These are phyloP conservation scores for Paragorgia papillata DNA, from an alignment of 92 coral and sea anemone genomes.

Conservation along the genomic window DNA sequence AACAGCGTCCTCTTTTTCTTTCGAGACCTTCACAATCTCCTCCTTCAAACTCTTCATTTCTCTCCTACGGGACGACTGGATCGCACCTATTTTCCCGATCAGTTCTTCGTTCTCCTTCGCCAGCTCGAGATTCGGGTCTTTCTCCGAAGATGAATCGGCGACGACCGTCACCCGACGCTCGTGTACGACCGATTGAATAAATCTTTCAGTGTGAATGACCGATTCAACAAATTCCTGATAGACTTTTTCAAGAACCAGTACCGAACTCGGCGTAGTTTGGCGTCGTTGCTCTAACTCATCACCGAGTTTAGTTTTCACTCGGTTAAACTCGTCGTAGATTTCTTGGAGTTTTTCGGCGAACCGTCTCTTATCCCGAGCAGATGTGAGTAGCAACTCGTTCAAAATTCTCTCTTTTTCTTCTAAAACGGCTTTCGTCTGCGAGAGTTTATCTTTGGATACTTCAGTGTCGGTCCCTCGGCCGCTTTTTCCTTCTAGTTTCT, in stretches of 20 bases:
- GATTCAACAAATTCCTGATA: conserved; percentile 27
- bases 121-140: conserved; percentile 46
- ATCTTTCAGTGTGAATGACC: conserved; percentile 29
- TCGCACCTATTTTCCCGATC: conserved; percentile 42
- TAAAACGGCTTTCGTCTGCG: not conserved
- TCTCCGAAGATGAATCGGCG: conserved; percentile 32
- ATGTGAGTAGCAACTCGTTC: conserved; percentile 20
- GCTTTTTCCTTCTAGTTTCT: conserved; percentile 60
- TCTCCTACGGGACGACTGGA: conserved; percentile 36
- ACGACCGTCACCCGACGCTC: conserved; percentile 45
- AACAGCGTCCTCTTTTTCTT: conserved; percentile 26
- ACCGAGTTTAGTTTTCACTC: conserved; percentile 30
- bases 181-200: conserved; percentile 38
- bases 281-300: conserved; percentile 3
- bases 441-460: not conserved
- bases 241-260: not conserved
- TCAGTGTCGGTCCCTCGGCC: conserved; percentile 44
- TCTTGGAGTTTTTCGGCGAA: conserved; percentile 27
- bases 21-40: conserved; percentile 44
- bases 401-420: conserved; percentile 35
- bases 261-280: not conserved
- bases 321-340: conserved; percentile 12
- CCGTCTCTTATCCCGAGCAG: conserved; percentile 38
- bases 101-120: conserved; percentile 51
- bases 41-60: conserved; percentile 47